Evolutionary conservation across 1,140 invertebrate genomes (phyloP), one percentile per base, ranked within the genome.

Genomic region (Zelostemma sp.): DNA sequence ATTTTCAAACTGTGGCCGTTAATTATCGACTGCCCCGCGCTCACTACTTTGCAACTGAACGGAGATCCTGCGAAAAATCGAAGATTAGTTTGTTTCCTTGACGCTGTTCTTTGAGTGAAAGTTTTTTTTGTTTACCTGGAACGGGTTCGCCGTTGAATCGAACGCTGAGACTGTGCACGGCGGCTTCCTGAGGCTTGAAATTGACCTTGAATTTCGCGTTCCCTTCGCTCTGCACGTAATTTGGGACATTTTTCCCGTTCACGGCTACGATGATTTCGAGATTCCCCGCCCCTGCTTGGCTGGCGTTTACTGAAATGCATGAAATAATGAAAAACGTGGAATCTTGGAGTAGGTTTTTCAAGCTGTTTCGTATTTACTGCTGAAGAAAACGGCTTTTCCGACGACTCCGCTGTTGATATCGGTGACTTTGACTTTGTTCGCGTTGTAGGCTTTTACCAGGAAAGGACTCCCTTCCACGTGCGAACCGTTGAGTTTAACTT

Each of bases 201-300:
- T 98, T 98, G 1, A 99, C 97, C 75, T 91, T 85, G 73, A 99
- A 98, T 74, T 93, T 91, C 0, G 97, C 97, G 85, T 99, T 98
- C 17, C 96, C 96, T 88, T 98, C 97, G 38, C 95, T 96, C 79
- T 98, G 95, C 0, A 99, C 97, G 83, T 97, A 99, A 87, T 99
- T 99, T 4, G 97, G 97, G 4, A 99, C 97, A 87, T 99, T 99
- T 76, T 95, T 91, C 1, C 96, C 96, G 77, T 95, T 95, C n/a
- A 98, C 96, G 0, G 96, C 96, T 0, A 99, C 97, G 55, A 98
- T 98, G 40, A 99, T 99, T 86, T 99, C 97, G 68, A 99, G 86
- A 85, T 98, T 98, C 31, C 97, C 97, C 62, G 96, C 96, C 64
- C 97, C 94, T 75, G 90, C 93, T 83, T 91, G 88, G 67, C 89